Base-by-base conservation (phyloP, 2,797 vertebrate genomes). In the Chelonia mydas region DNA sequence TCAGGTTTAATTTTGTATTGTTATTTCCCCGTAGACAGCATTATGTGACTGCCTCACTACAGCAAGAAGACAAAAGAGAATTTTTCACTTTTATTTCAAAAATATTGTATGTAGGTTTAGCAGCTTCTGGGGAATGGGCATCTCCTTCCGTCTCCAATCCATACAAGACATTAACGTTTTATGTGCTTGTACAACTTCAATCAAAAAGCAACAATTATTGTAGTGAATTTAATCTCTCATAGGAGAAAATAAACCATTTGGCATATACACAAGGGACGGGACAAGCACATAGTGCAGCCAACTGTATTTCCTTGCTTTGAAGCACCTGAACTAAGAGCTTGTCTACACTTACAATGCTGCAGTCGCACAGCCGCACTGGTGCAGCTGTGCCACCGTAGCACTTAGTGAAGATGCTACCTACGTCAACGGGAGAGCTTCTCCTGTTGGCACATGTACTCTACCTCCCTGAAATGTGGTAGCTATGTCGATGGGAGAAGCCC, bases 121-220 rank as follows among this genome's bases (percentile, higher is more conserved):
- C 19, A 91, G 10, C n/a, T 95, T 85, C 68, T 80, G 11, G 55
- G 27, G 51, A 95, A 91, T 61, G 90, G 37, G 83, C 80, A 92
- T 79, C 53, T 88, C 37, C 68, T 16, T 84, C 61, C 19, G 12
- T 19, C n/a, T 33, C 4, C 47, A 53, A 28, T 51, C 41, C 53
- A 15, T 78, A 88, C 94, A 55, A 92, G 68, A 84, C 37, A 16
- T 57, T 94, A 57, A 90, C 55, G 78, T 87, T 87, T 33, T 90
- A 28, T 77, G 5, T 95, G 3, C 83, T 86, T 76, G 81, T 87
- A 91, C n/a, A 86, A 91, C 41, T 74, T 95, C 84, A 91, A 84
- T 94, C 92, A 92, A 92, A 90, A 86, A 68, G 49, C 53, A 86
- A 5, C 77, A 91, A 94, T 96, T 94, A 88, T 83, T 79, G 33